Base-by-base conservation (phyloP, 2,888 invertebrate species). In the Eristalinus sepulchralis region DNA sequence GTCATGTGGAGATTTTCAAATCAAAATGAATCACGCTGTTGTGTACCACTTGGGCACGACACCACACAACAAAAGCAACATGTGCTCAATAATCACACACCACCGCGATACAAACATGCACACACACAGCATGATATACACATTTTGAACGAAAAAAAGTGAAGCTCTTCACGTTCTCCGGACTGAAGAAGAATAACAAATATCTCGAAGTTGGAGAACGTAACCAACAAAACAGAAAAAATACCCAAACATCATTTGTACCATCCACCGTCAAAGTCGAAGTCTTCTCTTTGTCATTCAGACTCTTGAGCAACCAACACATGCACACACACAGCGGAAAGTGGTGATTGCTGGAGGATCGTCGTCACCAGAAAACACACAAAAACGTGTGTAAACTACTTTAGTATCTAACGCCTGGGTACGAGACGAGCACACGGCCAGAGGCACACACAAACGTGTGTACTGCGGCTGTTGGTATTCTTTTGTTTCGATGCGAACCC, bases 131-230 rank as follows among this genome's bases (percentile, higher is more conserved):
- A 73, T 20, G 73, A 62, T 33, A 36, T 33, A 36, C 47, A 68
- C 63, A 73, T n/a, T 22, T 13, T 5, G 22, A 57, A 34, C 20
- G 31, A 17, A 77, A 76, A 84, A 86, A 81, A 86, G 83, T 86
- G 86, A 86, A 86, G 86, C 86, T 86, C 86, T 86, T 86, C 86
- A 86, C 86, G 86, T 86, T 75, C 63, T 39, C 73, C 66, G 53
- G 39, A 73, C 77, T 73, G 75, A 86, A 78, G 70, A 75, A 47
- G 83, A 86, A 86, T 86, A 86, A 86, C 83, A 86, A 86, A 86
- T 75, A 86, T 73, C 72, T 78, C 57, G 36, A 60, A 60, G 57
- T 55, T 60, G 68, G 66, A 66, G 11, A 57, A 5, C 36, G 5
- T 47, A 67, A 57, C 11, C 24, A 60, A 62, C 13, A 79, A 57